These are phyloP conservation scores for Hemicentrotus pulcherrimus DNA, from an alignment of 35 echinoderm and acorn worm species.

Conservation along the genomic window DNA sequence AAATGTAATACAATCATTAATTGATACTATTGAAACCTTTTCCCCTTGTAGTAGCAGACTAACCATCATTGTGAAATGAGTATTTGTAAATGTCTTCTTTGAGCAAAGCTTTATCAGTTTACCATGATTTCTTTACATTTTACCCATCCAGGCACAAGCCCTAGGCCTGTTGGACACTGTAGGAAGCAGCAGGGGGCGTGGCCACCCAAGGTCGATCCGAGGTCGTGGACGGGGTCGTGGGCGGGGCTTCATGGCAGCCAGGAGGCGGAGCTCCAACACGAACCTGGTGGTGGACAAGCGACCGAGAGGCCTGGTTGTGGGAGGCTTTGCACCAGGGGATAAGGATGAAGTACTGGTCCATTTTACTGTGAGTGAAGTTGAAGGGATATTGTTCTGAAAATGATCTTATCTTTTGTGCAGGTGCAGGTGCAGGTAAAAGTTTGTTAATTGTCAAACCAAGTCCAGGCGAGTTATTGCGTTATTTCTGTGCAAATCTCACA, in stretches of 20 bases:
- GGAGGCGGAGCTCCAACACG: slow-evolving; percentile 65
- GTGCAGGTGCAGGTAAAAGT: too few relatives aligned
- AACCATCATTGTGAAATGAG: too few relatives aligned
- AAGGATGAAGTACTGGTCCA: slow-evolving; percentile 92
- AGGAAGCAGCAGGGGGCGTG: slow-evolving; percentile 62
- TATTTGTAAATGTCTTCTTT: neutral
- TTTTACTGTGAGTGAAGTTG: slow-evolving; percentile 83
- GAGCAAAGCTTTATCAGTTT: neutral
- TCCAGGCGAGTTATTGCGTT: too few relatives aligned
- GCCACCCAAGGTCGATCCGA: slow-evolving; percentile 47
- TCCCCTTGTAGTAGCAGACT: too few relatives aligned
- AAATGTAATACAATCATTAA: too few relatives aligned
- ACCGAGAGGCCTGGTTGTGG: slow-evolving; percentile 70
- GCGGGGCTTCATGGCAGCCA: slow-evolving; percentile 59
- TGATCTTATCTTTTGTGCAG: too few relatives aligned
- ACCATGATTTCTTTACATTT: slow-evolving; percentile 2
- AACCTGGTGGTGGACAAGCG: slow-evolving; percentile 85
- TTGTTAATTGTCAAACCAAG: too few relatives aligned
- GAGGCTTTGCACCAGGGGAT: slow-evolving; percentile 74
- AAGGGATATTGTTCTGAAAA: neutral
- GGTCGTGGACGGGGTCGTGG: slow-evolving; percentile 72
- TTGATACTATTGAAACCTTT: too few relatives aligned
- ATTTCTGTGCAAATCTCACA: too few relatives aligned
- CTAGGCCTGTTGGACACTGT: slow-evolving; percentile 65
- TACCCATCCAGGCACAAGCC: slow-evolving; percentile 61